A percentile compares a stretch with the other conserved stretches of the same genome.
phyloP scores from a whole-genome alignment of 2,888 invertebrate genomes.

The Laspeyria flexula region DNA sequence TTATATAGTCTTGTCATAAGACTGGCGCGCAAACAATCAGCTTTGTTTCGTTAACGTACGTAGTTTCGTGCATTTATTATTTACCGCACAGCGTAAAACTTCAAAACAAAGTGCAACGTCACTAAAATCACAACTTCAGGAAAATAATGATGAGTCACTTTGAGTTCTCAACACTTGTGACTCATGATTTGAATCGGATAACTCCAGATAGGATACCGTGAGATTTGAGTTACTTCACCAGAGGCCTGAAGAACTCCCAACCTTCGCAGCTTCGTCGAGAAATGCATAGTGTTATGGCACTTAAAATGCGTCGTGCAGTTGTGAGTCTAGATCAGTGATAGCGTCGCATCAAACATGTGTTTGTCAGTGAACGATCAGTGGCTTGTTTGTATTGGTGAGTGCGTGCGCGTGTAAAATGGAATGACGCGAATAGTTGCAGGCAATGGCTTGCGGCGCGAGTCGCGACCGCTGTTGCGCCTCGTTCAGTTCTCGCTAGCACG shows the following conservation, averaged over 20 bases:
- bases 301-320: slow-evolving; percentile 45
- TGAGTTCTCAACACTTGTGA: slow-evolving; percentile 38
- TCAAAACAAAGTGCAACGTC: slow-evolving; percentile 5
- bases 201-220: slow-evolving; percentile 20
- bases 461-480: slow-evolving; percentile 51
- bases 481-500: slow-evolving; percentile 72
- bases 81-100: not conserved
- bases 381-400: slow-evolving; percentile 79
- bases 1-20: not conserved
- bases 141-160: slow-evolving; percentile 46
- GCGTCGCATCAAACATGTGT: slow-evolving; percentile 60
- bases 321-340: slow-evolving; percentile 51
- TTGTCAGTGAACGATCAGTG: slow-evolving; percentile 62
- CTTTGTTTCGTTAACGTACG: not conserved
- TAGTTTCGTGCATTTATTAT: not conserved
- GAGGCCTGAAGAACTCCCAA: slow-evolving; percentile 4
- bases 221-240: slow-evolving; percentile 9
- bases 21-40: not conserved
- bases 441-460: slow-evolving; percentile 58
- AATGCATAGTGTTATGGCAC: too few species aligned
- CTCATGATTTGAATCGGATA: slow-evolving; percentile 33
- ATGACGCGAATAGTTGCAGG: slow-evolving; percentile 82
- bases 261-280: too few species aligned
- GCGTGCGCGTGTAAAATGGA: slow-evolving; percentile 77
- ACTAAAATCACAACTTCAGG: slow-evolving; percentile 30